Percentiles rank a stretch among this genome's conserved stretches.
These are phyloP conservation scores for Nowickia ferox DNA, from an alignment of 2,888 invertebrate species.

Conservation along the genomic window DNA sequence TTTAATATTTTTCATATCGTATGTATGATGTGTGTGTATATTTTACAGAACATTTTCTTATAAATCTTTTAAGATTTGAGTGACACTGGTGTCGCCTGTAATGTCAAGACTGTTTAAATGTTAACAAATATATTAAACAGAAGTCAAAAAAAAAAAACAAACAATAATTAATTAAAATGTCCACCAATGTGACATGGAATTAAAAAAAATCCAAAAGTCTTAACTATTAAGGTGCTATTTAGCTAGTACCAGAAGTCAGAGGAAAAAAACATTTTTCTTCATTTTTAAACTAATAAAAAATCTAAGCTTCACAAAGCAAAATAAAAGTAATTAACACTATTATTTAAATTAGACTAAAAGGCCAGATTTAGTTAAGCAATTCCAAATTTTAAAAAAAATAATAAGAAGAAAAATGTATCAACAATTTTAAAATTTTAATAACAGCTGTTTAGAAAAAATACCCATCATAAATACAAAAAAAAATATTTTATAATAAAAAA, in stretches of 20 bases:
- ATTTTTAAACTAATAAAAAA: background rate
- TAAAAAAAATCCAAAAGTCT: slow-evolving; percentile 10
- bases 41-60: slow-evolving; percentile 5
- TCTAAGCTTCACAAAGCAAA: no score
- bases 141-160: background rate
- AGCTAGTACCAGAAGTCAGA: no score
- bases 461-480: no score
- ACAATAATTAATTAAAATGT: slow-evolving; percentile 60
- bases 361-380: no score
- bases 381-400: no score
- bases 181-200: slow-evolving; percentile 50
- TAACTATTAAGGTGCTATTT: background rate
- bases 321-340: no score
- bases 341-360: no score
- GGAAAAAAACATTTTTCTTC: background rate
- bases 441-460: no score
- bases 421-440: no score
- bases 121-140: slow-evolving; percentile 10
- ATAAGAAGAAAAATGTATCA: no score
- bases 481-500: no score
- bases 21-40: background rate
- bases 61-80: slow-evolving; percentile 28
- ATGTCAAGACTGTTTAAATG: slow-evolving; percentile 39
- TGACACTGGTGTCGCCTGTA: slow-evolving; percentile 33
- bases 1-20: background rate